phyloP scores from a whole-genome alignment of 35 echinoderm and acorn worm genomes.

The Heliocidaris tuberculata region DNA sequence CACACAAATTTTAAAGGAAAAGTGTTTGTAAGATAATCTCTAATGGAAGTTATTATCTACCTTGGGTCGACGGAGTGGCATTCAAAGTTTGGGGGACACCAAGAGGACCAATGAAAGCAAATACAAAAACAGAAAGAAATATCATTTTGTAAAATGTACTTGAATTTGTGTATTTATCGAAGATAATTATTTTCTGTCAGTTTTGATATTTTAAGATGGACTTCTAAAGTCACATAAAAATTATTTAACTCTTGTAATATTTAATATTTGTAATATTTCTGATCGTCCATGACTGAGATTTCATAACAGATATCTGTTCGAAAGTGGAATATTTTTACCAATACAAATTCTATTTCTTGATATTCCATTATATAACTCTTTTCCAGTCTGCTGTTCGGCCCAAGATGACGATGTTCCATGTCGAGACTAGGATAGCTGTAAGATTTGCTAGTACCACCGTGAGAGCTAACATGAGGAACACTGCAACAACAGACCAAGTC shows the following conservation, averaged over 20 bases:
- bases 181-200: not conserved
- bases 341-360: not conserved
- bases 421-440: slow-evolving; percentile 42
- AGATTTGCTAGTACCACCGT: slow-evolving; percentile 56
- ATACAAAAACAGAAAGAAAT: not conserved
- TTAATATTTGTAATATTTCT: too few relatives aligned
- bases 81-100: too few relatives aligned
- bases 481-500: not conserved
- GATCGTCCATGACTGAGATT: too few relatives aligned
- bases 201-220: too few relatives aligned
- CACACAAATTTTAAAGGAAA: not conserved
- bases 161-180: not conserved
- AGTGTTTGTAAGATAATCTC: not conserved
- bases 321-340: too few relatives aligned
- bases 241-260: too few relatives aligned
- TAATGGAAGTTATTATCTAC: not conserved
- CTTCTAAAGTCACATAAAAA: too few relatives aligned
- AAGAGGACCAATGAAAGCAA: not conserved
- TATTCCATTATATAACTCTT: not conserved
- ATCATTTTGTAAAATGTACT: not conserved
- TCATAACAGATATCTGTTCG: too few relatives aligned
- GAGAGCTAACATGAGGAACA: slow-evolving; percentile 39
- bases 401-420: slow-evolving; percentile 50
- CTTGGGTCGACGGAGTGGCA: not conserved
- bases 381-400: slow-evolving; percentile 12